Conservation (phyloP, 2,797 vertebrate species). For the Cyprinodon diabolis region DNA sequence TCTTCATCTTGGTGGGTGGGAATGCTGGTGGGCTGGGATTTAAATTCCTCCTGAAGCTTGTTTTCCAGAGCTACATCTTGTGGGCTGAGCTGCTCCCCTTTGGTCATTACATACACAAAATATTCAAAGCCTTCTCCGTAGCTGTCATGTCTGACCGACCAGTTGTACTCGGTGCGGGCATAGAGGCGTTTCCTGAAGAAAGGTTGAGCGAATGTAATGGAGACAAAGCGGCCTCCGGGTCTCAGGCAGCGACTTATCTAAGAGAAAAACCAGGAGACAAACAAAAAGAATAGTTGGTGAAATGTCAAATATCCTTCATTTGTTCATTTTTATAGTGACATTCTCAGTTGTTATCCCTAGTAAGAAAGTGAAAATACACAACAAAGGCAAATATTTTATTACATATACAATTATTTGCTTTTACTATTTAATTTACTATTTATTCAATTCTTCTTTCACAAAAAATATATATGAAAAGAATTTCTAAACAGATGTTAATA, state of each 20-base stretch:
- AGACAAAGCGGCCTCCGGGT: conserved; percentile 87
- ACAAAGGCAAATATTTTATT: too few relatives aligned
- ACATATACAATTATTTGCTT: too few relatives aligned
- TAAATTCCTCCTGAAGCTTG: conserved; percentile 58
- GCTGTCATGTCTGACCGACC: conserved; percentile 85
- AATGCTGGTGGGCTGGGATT: conserved; percentile 19
- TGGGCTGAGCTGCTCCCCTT: conserved; percentile 84
- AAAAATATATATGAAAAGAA: neutral
- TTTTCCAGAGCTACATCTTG: conserved; percentile 80
- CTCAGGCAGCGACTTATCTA: conserved; percentile 90
- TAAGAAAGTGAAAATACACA: too few relatives aligned
- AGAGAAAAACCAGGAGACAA: conserved; percentile 5
- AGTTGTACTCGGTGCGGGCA: conserved; percentile 83
- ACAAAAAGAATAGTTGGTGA: conserved; percentile 5
- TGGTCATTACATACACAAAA: conserved; percentile 88
- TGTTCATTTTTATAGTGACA: neutral
- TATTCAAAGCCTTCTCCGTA: conserved; percentile 89
- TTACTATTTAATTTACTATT: too few relatives aligned
- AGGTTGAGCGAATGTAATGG: conserved; percentile 89
- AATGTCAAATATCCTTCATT: neutral
- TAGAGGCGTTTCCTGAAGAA: conserved; percentile 89
- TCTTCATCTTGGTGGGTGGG: conserved; percentile 43
- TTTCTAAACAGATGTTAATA: neutral
- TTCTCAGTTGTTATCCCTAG: too few relatives aligned
- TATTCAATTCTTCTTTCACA: too few relatives aligned